These are phyloP conservation scores for Porites australiensis DNA, from an alignment of 64 coral and sea anemone genomes.

Conservation along the genomic window DNA sequence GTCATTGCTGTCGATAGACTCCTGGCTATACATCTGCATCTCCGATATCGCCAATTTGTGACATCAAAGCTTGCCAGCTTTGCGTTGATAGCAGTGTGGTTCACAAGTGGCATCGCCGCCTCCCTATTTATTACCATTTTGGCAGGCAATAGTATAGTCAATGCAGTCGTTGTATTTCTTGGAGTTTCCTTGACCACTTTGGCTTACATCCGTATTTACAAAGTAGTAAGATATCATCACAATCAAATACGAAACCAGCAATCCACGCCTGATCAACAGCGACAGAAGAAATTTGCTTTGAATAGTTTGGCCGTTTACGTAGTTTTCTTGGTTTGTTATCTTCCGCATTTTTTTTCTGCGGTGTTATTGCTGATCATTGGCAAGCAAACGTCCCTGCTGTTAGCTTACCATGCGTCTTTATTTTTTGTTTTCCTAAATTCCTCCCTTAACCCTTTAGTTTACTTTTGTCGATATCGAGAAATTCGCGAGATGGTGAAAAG, in stretches of 20 bases:
- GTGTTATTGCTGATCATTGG: neutral
- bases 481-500: slow-evolving; percentile 6
- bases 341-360: neutral
- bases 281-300: neutral
- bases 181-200: neutral
- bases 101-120: neutral
- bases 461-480: slow-evolving; percentile 38
- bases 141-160: neutral
- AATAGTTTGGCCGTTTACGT: neutral
- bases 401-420: neutral
- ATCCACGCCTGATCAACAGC: neutral
- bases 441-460: slow-evolving; percentile 7
- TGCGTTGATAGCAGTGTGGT: neutral
- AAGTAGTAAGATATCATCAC: slow-evolving; percentile 19
- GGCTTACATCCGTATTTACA: slow-evolving; percentile 15
- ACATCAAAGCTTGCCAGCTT: neutral
- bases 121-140: neutral
- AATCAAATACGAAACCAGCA: slow-evolving; percentile 19
- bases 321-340: neutral
- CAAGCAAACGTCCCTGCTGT: neutral
- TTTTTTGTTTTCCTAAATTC: slow-evolving; percentile 27
- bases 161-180: neutral
- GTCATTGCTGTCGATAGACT: slow-evolving; percentile 50
- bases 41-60: slow-evolving; percentile 42
- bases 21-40: slow-evolving; percentile 5